Conservation (phyloP, 2,797 vertebrate species). For the Psittacula derbiana region DNA sequence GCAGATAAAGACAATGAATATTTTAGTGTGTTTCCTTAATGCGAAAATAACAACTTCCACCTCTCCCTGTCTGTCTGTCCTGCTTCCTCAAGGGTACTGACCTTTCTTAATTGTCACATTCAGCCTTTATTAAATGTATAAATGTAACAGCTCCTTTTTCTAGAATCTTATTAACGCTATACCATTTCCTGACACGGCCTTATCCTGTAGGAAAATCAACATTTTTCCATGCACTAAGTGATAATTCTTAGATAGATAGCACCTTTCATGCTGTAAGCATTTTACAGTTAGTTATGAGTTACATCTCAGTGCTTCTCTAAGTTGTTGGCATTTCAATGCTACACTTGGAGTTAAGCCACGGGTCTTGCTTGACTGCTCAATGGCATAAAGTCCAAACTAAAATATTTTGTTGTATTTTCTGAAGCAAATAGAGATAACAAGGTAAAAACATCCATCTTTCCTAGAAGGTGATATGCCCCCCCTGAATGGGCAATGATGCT, state of each 20-base stretch:
- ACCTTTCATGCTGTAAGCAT: not conserved
- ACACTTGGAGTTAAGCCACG: not conserved
- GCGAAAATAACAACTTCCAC: slow-evolving; percentile 23
- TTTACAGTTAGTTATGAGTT: not conserved
- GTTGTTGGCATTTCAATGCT: not conserved
- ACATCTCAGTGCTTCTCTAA: not conserved
- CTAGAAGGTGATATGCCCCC: not conserved
- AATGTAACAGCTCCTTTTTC: slow-evolving; percentile 19
- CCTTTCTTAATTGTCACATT: slow-evolving; percentile 51
- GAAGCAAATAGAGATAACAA: not conserved
- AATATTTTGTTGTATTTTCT: not conserved
- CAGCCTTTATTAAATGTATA: slow-evolving; percentile 53
- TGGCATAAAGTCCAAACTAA: not conserved
- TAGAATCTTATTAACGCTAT: not conserved
- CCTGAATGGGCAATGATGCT: not conserved
- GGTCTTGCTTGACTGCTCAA: not conserved
- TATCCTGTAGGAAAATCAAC: slow-evolving; percentile 48
- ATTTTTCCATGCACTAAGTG: not conserved
- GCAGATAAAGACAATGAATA: slow-evolving; percentile 8
- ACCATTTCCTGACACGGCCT: not conserved
- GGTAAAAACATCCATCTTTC: not conserved
- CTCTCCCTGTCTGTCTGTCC: slow-evolving; percentile 51
- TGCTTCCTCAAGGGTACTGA: slow-evolving; percentile 50
- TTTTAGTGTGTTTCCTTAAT: not conserved
- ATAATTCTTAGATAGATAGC: not conserved